A percentile compares a stretch with the other conserved stretches of the same genome.
phyloP scores from a whole-genome alignment of 2,113 vertebrate species.

The Nesoenas mayeri region DNA sequence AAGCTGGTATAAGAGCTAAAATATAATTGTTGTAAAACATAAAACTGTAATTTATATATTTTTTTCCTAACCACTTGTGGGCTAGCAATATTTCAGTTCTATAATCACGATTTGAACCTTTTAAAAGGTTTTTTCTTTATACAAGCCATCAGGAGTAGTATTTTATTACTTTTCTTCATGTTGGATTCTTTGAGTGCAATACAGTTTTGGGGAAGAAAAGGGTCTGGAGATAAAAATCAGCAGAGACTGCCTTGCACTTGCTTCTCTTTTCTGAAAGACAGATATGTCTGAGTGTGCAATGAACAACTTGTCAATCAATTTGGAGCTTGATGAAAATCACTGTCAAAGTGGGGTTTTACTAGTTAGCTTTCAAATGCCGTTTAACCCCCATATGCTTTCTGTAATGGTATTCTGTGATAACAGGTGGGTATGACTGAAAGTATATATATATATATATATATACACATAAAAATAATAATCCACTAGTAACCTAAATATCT shows the following conservation, averaged over 20 bases:
- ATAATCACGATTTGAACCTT: conserved; percentile 38
- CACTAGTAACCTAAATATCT: background rate
- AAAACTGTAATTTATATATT: background rate
- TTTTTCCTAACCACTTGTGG: conserved; percentile 18
- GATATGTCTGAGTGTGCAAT: background rate
- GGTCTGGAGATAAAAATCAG: conserved; percentile 15
- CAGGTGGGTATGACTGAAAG: background rate
- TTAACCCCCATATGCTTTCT: background rate
- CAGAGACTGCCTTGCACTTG: background rate
- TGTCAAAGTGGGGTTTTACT: background rate
- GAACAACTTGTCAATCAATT: background rate
- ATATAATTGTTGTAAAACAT: conserved; percentile 61
- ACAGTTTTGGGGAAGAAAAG: background rate
- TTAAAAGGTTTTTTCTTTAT: background rate
- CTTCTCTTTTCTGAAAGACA: background rate
- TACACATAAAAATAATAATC: background rate
- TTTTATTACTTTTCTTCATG: conserved; percentile 22
- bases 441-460: too few relatives aligned
- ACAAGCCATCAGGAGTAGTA: conserved; percentile 3
- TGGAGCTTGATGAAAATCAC: background rate
- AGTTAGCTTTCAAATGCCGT: background rate
- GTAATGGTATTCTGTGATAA: background rate
- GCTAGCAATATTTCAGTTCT: conserved; percentile 31
- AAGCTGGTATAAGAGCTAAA: conserved; percentile 28
- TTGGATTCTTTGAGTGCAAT: conserved; percentile 6